These are phyloP conservation scores for Amazona finschi DNA, from an alignment of 2,797 vertebrate species.

Conservation along the genomic window DNA sequence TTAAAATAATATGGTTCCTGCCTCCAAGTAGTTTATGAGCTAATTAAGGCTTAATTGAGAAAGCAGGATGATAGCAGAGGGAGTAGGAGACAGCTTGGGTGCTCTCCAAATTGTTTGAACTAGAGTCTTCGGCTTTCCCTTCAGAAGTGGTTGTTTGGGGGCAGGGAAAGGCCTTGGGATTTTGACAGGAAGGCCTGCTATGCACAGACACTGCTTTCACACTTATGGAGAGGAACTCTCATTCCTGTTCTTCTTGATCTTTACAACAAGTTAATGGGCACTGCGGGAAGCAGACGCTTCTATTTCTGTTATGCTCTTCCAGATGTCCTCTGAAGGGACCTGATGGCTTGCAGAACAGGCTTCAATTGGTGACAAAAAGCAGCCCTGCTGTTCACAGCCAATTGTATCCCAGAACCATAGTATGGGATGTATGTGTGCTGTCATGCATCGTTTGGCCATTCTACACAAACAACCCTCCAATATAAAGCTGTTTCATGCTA, in stretches of 20 bases:
- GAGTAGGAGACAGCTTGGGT: neutral
- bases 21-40: neutral
- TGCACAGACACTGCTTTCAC: neutral
- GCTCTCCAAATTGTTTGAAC: fast-evolving
- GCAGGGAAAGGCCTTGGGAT: fast-evolving
- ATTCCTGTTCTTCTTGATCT: neutral
- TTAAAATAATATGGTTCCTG: neutral
- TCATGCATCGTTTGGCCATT: neutral
- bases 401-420: neutral
- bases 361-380: neutral
- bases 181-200: neutral
- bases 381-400: neutral
- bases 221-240: fast-evolving
- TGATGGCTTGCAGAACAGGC: neutral
- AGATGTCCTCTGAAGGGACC: neutral
- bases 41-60: neutral
- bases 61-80: neutral
- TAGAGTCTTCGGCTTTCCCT: neutral
- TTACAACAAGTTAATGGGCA: neutral
- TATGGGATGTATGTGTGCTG: neutral
- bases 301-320: neutral
- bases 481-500: neutral
- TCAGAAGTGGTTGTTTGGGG: neutral
- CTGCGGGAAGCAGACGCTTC: neutral
- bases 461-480: neutral